Evolutionary conservation across 2,797 vertebrate genomes (phyloP), one percentile per base, ranked within the genome.

Genomic region (Neomorphus geoffroyi): DNA sequence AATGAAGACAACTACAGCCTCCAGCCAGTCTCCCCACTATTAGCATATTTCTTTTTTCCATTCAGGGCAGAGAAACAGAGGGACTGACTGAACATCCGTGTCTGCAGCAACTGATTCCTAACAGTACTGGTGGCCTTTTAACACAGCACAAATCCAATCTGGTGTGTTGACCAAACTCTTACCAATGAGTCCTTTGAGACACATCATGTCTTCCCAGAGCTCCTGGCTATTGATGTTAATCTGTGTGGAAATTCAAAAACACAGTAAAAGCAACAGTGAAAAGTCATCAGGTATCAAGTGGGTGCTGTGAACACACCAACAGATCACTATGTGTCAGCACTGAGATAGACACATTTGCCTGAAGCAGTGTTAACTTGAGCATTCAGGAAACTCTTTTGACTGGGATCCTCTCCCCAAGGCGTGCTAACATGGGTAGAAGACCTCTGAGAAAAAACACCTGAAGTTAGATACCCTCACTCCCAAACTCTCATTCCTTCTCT

Each of bases 121-220:
- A 41, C 27, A 50, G 66, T 32, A 39, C 57, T 43, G 11, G 4
- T 48, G n/a, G 28, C 19, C 39, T 45, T 33, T 54, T 26, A 86
- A 73, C 50, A 66, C 26, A 35, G 71, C 88, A 88, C 62, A 94
- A 57, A 66, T 67, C 16, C 24, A 72, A 66, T 28, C 62, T 23
- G 24, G 3, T 15, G 3, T 41, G 72, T 37, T 79, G 77, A 84
- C 7, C 45, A 37, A 92, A 39, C n/a, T 43, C 96, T 98, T 98
- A 99, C 99, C 99, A 91, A 98, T 98, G 94, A 99, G 97, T 93
- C 99, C 99, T 97, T 98, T 99, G 53, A 97, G 98, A 50, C 97
- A 93, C 71, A 99, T 98, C 97, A 98, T 97, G 88, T 99, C 99
- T 66, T 99, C 98, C 99, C 99, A 99, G 71, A 98, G 99, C 80